Conservation (phyloP, 1,140 invertebrate genomes). For the Zaprionus kolodkinae region DNA sequence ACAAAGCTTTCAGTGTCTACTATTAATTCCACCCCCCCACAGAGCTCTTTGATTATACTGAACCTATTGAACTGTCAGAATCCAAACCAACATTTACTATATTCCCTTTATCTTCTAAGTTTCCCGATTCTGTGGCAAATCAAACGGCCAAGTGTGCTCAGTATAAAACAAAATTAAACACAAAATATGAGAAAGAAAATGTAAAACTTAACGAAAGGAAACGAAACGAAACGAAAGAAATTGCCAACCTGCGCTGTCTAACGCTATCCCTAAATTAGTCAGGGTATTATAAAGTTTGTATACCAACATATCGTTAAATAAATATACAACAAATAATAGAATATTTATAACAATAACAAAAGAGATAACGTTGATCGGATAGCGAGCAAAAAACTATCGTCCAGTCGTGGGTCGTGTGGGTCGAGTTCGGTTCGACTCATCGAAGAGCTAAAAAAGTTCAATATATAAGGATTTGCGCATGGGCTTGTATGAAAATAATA, state of each 20-base stretch:
- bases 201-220: neutral
- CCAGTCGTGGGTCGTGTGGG: slow-evolving; percentile 2
- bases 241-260: slow-evolving; percentile 45
- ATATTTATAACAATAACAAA: slow-evolving; percentile 42
- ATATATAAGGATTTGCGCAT: slow-evolving; percentile 14
- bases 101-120: slow-evolving; percentile 22
- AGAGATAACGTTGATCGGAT: slow-evolving; percentile 10
- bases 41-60: slow-evolving; percentile 14
- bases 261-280: slow-evolving; percentile 67
- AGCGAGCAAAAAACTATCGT: slow-evolving; percentile 31
- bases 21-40: slow-evolving; percentile 31
- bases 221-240: neutral
- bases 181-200: neutral
- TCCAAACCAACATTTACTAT: neutral
- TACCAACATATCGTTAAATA: slow-evolving; percentile 81
- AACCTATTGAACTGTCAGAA: slow-evolving; percentile 11
- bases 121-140: slow-evolving; percentile 42
- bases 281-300: slow-evolving; percentile 79
- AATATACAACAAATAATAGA: slow-evolving; percentile 67
- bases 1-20: slow-evolving; percentile 62
- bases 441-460: slow-evolving; percentile 19
- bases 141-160: slow-evolving; percentile 56
- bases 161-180: slow-evolving; percentile 17
- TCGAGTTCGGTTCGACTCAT: slow-evolving; percentile 11
- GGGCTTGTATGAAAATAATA: slow-evolving; percentile 23